Conservation (phyloP, 2,797 vertebrate species). For the Phrynocephalus forsythii region DNA sequence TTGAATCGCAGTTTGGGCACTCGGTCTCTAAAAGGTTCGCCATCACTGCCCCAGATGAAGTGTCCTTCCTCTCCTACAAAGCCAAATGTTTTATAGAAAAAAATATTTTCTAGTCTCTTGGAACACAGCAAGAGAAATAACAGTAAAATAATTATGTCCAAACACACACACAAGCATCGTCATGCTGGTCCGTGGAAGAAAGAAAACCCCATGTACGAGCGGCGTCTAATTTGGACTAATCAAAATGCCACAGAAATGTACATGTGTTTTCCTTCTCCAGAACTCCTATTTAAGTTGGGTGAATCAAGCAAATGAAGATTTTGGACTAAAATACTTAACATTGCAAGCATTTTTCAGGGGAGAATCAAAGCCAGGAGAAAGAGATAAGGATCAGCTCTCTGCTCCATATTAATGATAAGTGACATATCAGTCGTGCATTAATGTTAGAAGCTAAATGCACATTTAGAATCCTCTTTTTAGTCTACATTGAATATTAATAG, state of each 20-base stretch:
- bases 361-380: background rate
- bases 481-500: background rate
- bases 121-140: background rate
- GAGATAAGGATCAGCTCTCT: background rate
- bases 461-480: background rate
- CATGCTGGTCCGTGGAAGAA: too few species aligned
- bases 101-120: background rate
- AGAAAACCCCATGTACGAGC: too few species aligned
- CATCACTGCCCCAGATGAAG: background rate
- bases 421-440: background rate
- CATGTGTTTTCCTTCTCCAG: background rate
- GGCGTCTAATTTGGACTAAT: background rate
- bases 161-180: too few species aligned
- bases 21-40: too few species aligned
- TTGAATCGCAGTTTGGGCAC: too few species aligned
- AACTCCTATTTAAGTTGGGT: background rate
- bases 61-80: background rate
- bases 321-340: background rate
- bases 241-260: background rate
- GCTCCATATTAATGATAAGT: background rate
- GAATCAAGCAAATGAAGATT: background rate
- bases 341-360: background rate
- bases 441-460: background rate
- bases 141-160: background rate
- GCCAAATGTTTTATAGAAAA: background rate